Evolutionary conservation across 2,797 vertebrate genomes (phyloP).

Genomic region (Platalea minor): DNA sequence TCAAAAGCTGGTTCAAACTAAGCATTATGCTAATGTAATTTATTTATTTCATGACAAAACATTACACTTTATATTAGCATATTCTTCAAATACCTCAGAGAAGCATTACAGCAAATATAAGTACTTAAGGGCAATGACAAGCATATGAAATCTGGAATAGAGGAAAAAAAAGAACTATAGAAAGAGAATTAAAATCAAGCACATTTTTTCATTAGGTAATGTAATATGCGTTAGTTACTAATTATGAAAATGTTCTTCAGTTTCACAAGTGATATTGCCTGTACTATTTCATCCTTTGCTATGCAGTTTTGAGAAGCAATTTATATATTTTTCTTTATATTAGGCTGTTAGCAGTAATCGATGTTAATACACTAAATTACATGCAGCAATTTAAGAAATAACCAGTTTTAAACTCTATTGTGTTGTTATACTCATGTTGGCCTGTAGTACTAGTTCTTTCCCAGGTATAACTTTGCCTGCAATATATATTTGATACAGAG

Average conservation of each 20-base stretch:
- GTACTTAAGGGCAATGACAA: not conserved
- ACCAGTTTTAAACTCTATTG: not conserved
- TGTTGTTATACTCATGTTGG: not conserved
- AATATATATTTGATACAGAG: not conserved
- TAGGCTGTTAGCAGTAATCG: constrained; percentile 8
- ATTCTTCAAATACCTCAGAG: constrained; percentile 1
- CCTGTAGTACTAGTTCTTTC: not conserved
- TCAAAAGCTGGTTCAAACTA: not conserved
- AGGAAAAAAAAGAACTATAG: not conserved
- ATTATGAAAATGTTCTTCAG: constrained; percentile 29
- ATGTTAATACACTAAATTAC: constrained; percentile 45
- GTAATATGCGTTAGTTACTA: constrained; percentile 28
- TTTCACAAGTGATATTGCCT: constrained; percentile 21
- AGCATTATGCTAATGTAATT: not conserved
- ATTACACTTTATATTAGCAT: not conserved
- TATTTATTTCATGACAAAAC: not conserved
- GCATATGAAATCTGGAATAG: not conserved
- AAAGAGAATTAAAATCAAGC: constrained; percentile 1
- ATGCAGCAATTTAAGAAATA: constrained; percentile 31
- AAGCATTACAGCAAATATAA: not conserved
- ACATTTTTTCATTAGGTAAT: not conserved
- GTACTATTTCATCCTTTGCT: constrained; percentile 11
- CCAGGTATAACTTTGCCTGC: not conserved
- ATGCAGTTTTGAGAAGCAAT: constrained; percentile 26
- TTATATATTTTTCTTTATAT: constrained; percentile 15